Evolutionary conservation across 1,140 invertebrate species (phyloP).

Genomic region (Liolophura sinensis): DNA sequence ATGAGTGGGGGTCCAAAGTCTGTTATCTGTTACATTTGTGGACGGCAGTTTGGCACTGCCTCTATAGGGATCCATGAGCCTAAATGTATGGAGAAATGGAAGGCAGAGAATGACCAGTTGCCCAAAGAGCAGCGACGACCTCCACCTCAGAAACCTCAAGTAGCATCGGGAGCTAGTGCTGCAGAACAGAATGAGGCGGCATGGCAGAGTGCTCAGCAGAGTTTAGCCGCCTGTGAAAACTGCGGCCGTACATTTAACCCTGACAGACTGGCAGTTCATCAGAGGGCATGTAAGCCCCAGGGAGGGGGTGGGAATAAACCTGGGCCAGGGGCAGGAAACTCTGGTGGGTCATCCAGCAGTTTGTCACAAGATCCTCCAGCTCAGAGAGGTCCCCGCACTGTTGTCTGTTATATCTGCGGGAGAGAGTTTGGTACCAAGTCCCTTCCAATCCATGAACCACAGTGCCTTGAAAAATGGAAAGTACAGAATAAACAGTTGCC

Average conservation of each 20-base stretch:
- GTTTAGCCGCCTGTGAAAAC: slow-evolving; percentile 69
- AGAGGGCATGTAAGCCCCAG: slow-evolving; percentile 48
- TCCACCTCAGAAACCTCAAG: slow-evolving; percentile 66
- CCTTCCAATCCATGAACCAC: slow-evolving; percentile 74
- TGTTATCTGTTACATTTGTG: slow-evolving; percentile 73
- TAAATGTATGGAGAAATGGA: slow-evolving; percentile 77
- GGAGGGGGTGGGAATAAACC: slow-evolving; percentile 12
- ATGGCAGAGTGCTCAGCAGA: slow-evolving; percentile 58
- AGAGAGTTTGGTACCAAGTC: slow-evolving; percentile 60
- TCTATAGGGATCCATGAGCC: slow-evolving; percentile 76
- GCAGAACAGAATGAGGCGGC: slow-evolving; percentile 51
- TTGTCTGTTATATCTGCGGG: slow-evolving; percentile 59
- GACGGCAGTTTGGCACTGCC: slow-evolving; percentile 66
- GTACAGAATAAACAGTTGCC: slow-evolving; percentile 70
- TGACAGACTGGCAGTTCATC: slow-evolving; percentile 62
- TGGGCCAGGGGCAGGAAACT: background rate
- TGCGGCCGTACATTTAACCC: slow-evolving; percentile 73
- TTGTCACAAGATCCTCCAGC: slow-evolving; percentile 5
- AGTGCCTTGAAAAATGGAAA: slow-evolving; percentile 76
- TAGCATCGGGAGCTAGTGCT: slow-evolving; percentile 16
- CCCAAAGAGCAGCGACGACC: slow-evolving; percentile 65
- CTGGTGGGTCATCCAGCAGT: background rate
- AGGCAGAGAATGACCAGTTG: slow-evolving; percentile 69
- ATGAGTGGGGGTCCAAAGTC: slow-evolving; percentile 42
- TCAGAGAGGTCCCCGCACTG: slow-evolving; percentile 20